Evolutionary conservation across 2,113 vertebrate species (phyloP), one percentile per base, ranked within the genome.

Genomic region (Myanophis thanlyinensis): DNA sequence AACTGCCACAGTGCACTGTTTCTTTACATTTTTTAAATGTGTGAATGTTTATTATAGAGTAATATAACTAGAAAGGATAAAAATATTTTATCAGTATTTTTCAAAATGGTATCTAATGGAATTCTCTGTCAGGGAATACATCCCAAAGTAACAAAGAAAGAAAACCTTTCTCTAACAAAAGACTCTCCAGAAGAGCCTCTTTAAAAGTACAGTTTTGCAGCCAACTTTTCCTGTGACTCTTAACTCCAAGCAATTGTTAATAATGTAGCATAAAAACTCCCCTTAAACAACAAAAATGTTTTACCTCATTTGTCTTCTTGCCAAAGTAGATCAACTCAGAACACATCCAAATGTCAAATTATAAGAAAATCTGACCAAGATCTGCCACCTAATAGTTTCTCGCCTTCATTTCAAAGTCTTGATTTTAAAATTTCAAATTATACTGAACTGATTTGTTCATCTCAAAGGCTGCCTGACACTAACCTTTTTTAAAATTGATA

Each of bases 401-500:
- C 93, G 23, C 96, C 94, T 89, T 96, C 89, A 25, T 93, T 91
- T 95, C 93, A 84, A 96, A 96, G 94, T 59, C 47, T 88, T 4
- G 1, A 48, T 96, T 96, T 96, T 89, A 96, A 95, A 96, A 93
- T 95, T 96, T 94, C 93, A 94, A 94, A 94, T 96, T 95, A 92
- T 92, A 92, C 47, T 92, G 88, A 67, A 85, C 62, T 95, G 92
- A 96, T 95, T 96, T 96, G 93, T 95, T 96, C 90, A 73, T 91
- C 95, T 97, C 0, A 49, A 95, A 94, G 92, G 90, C 94, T 95
- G 91, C 91, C 93, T 97, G 94, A 96, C 91, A 94, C 89, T 94
- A 93, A 95, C 93, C 93, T 95, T 84, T 95, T 97, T 96, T 95
- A 96, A 80, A 96, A 96, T 94, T 96, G 96, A 95, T 96, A 95